Evolutionary conservation across 2,113 vertebrate genomes (phyloP).

Genomic region (Python bivittatus): DNA sequence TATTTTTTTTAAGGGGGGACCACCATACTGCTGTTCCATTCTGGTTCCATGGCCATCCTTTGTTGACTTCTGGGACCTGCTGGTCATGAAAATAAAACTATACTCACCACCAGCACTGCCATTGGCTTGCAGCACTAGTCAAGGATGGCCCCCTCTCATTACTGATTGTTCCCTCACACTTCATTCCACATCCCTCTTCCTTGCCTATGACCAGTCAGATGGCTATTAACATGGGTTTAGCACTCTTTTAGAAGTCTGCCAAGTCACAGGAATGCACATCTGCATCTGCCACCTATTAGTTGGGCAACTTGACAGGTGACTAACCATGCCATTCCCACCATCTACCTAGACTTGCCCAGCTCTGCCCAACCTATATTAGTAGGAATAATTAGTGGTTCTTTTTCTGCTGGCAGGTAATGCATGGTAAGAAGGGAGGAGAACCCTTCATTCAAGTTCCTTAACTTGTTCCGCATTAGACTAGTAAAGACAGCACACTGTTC

Average conservation of each 20-base stretch:
- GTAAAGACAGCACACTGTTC: not conserved
- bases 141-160: not conserved
- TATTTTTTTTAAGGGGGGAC: not conserved
- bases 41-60: not conserved
- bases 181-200: not conserved
- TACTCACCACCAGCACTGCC: not conserved
- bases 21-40: not conserved
- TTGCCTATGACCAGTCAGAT: not conserved
- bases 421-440: not conserved
- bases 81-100: not conserved
- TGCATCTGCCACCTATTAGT: not conserved
- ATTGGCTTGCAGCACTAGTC: not conserved
- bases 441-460: not conserved
- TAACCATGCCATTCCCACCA: not conserved
- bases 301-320: not conserved
- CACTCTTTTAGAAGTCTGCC: not conserved
- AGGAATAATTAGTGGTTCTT: not conserved
- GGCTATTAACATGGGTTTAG: not conserved
- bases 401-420: not conserved
- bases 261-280: not conserved
- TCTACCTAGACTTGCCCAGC: not conserved
- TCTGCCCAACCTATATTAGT: not conserved
- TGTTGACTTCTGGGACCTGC: not conserved
- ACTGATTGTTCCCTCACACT: not conserved
- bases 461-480: not conserved